phyloP scores from a whole-genome alignment of 2,888 invertebrate species.

The Drosophila basisetae region DNA sequence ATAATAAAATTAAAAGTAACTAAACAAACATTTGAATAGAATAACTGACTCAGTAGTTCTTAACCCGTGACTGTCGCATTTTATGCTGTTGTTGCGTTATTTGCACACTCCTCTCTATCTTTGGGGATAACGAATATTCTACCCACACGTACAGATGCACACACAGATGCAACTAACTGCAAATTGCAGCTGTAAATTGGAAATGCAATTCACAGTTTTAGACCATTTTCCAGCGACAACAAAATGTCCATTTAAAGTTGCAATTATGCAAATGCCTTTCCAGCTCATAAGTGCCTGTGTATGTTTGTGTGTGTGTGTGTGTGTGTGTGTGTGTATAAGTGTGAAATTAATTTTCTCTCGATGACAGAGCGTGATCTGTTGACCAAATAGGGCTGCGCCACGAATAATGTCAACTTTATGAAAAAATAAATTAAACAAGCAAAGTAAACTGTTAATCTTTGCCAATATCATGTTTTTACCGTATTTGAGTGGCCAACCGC shows the following conservation, averaged over 20 bases:
- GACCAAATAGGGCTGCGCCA: conserved; percentile 5
- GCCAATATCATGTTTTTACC: background rate
- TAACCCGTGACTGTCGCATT: conserved; percentile 1
- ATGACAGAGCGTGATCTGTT: conserved; percentile 13
- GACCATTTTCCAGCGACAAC: conserved; percentile 28
- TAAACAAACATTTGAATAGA: background rate
- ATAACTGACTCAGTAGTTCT: background rate
- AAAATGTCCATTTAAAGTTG: conserved; percentile 39
- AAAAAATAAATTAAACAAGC: background rate
- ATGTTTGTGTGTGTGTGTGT: background rate
- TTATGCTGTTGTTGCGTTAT: background rate
- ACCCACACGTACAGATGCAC: background rate
- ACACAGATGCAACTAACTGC: conserved; percentile 23
- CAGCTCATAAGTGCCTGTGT: conserved; percentile 14
- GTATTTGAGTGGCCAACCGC: background rate
- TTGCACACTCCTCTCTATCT: background rate
- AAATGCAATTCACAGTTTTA: conserved; percentile 53
- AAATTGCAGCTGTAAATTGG: conserved; percentile 56
- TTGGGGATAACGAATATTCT: background rate
- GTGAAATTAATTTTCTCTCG: conserved; percentile 9
- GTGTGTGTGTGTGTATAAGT: background rate
- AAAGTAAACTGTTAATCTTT: background rate
- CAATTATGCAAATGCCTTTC: conserved; percentile 65
- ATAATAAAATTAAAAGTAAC: conserved; percentile 5
- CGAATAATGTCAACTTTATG: conserved; percentile 3